Evolutionary conservation across 2,797 vertebrate genomes (phyloP).

Genomic region (Somateria mollissima): DNA sequence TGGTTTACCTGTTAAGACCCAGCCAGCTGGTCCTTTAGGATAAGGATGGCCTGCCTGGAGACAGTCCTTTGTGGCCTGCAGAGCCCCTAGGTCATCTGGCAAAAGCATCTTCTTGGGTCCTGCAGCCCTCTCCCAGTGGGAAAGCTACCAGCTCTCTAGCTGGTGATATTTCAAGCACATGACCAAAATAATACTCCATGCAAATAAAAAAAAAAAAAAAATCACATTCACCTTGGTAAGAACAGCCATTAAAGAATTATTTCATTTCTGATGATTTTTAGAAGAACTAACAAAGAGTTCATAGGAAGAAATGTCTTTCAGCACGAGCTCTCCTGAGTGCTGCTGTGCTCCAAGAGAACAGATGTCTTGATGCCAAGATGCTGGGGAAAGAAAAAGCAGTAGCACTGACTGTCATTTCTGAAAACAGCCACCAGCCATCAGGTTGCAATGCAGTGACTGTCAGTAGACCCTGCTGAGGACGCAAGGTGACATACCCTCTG

Average conservation of each 20-base stretch:
- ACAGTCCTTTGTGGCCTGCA: neutral
- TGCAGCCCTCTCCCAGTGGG: neutral
- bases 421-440: neutral
- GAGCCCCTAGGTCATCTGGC: neutral
- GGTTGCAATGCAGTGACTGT: neutral
- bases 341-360: neutral
- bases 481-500: neutral
- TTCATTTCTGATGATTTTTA: neutral
- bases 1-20: neutral
- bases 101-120: neutral
- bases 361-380: neutral
- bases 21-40: neutral
- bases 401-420: neutral
- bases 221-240: neutral
- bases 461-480: neutral
- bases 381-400: neutral
- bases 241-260: neutral
- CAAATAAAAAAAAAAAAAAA: neutral
- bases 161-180: neutral
- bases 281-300: neutral
- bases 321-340: neutral
- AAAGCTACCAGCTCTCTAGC: neutral
- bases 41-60: neutral
- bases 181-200: neutral
- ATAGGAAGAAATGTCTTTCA: neutral